A percentile compares a stretch with the other conserved stretches of the same genome.
Evolutionary conservation across 2,113 vertebrate species (phyloP).

Genomic region (Sinocyclocheilus maitianheensis): DNA sequence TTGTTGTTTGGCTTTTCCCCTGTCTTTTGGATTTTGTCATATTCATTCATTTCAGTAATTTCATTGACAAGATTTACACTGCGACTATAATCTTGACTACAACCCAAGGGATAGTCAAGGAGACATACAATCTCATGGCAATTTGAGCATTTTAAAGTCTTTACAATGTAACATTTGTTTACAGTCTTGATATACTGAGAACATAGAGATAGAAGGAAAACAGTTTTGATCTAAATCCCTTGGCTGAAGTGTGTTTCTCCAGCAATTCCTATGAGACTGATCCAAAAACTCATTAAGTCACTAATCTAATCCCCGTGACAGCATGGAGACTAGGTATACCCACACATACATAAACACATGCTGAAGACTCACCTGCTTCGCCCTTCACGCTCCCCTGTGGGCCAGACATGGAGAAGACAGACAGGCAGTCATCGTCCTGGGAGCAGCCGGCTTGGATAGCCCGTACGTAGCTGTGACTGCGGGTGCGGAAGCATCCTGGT

Average conservation of each 20-base stretch:
- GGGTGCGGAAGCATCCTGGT: constrained; percentile 95
- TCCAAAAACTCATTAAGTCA: constrained; percentile 54
- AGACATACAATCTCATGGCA: neutral
- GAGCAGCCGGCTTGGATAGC: constrained; percentile 98
- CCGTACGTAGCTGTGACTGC: constrained; percentile 97
- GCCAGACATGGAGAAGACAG: constrained; percentile 90
- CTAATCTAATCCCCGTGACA: constrained; percentile 45
- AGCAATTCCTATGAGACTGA: constrained; percentile 37
- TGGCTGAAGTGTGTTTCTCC: constrained; percentile 30
- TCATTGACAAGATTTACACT: neutral
- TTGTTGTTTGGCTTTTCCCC: neutral
- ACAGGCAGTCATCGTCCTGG: constrained; percentile 97
- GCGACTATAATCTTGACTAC: neutral
- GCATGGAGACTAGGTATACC: constrained; percentile 29
- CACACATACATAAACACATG: constrained; percentile 34
- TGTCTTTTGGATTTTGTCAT: constrained; percentile 5
- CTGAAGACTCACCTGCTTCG: constrained; percentile 85
- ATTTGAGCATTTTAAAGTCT: constrained; percentile 15
- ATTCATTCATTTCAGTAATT: neutral
- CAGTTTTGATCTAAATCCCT: constrained; percentile 41
- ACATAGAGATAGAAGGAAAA: neutral
- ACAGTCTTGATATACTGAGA: constrained; percentile 8
- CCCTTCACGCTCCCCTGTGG: constrained; percentile 83
- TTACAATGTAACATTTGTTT: constrained; percentile 14
- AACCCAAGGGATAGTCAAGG: constrained; percentile 8